Evolutionary conservation across 2,113 vertebrate genomes (phyloP).

Genomic region (Verasper variegatus): DNA sequence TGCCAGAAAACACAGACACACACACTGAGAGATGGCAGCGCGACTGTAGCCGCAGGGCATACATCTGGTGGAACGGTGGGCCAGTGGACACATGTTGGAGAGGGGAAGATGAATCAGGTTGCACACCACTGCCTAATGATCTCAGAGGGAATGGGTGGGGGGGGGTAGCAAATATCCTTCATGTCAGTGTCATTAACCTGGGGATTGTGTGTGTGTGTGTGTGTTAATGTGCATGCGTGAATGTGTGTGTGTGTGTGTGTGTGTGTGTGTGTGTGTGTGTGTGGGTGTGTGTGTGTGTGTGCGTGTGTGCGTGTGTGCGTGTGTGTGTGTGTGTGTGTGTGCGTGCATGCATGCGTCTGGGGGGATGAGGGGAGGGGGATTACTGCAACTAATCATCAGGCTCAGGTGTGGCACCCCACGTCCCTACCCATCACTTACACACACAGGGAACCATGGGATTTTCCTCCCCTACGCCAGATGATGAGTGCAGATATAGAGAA

Average conservation of each 20-base stretch:
- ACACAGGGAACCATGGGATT: slow-evolving; percentile 66
- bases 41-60: slow-evolving; percentile 66
- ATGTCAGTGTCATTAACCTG: slow-evolving; percentile 73
- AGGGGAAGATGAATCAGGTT: slow-evolving; percentile 76
- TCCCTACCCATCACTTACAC: slow-evolving; percentile 41
- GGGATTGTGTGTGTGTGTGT: slow-evolving; percentile 46
- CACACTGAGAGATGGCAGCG: slow-evolving; percentile 61
- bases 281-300: slow-evolving; percentile 34
- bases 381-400: slow-evolving; percentile 63
- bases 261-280: slow-evolving; percentile 17
- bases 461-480: slow-evolving; percentile 68
- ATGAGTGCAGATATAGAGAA: slow-evolving; percentile 73
- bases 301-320: slow-evolving; percentile 15
- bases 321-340: slow-evolving; percentile 31
- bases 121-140: slow-evolving; percentile 69
- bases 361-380: slow-evolving; percentile 16
- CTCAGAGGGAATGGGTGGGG: slow-evolving; percentile 61
- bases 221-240: not conserved
- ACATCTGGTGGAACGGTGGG: slow-evolving; percentile 76
- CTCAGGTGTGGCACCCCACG: slow-evolving; percentile 72
- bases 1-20: slow-evolving; percentile 56
- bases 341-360: slow-evolving; percentile 9
- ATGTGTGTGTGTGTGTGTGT: slow-evolving; percentile 21
- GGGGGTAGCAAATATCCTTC: slow-evolving; percentile 61
- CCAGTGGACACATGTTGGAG: slow-evolving; percentile 62